Evolutionary conservation across 2,888 invertebrate species (phyloP), one percentile per base, ranked within the genome.

Genomic region (Nemoura dubitans): DNA sequence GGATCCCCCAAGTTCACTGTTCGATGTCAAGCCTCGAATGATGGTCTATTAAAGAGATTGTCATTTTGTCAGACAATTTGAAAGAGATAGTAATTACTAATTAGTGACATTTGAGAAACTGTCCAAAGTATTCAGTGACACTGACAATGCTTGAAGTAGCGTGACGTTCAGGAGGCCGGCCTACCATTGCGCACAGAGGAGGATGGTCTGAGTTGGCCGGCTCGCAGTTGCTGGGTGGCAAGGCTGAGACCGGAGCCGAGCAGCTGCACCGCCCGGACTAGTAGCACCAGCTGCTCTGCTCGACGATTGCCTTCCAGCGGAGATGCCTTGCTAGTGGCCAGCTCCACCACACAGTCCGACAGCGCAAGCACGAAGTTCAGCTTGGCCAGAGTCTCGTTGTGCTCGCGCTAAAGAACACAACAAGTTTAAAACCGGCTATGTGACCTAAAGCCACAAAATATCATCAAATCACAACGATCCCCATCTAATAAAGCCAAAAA

Each of bases 361-460:
- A 99, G 93, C 88, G 98, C 98, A 90, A 98, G 93, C 88, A 99
- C 98, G 93, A 99, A 99, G 93, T 98, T 98, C 89, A 99, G 93
- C 92, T 99, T 99, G 27, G 98, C 98, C 92, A 99, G 94, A 82
- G 98, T 98, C 91, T 98, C 98, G 93, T 98, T 98, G 93, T 99
- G 98, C 92, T 98, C 98, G 91, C 97, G 96, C 95, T 96, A 92
- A 0, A 92, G 91, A 36, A 14, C 16, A 3, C 3, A 36, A 76
- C 25, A 76, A 7, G 29, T 14, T 86, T n/a, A n/a, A n/a, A n/a
- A n/a, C n/a, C n/a, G n/a, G n/a, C n/a, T n/a, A n/a, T n/a, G n/a
- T n/a, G n/a, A n/a, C n/a, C n/a, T n/a, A n/a, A n/a, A n/a, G n/a
- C n/a, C n/a, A n/a, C n/a, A n/a, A n/a, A n/a, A n/a, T n/a, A n/a